These are phyloP conservation scores for Xenus cinereus DNA, from an alignment of 2,113 vertebrate genomes.

Conservation along the genomic window DNA sequence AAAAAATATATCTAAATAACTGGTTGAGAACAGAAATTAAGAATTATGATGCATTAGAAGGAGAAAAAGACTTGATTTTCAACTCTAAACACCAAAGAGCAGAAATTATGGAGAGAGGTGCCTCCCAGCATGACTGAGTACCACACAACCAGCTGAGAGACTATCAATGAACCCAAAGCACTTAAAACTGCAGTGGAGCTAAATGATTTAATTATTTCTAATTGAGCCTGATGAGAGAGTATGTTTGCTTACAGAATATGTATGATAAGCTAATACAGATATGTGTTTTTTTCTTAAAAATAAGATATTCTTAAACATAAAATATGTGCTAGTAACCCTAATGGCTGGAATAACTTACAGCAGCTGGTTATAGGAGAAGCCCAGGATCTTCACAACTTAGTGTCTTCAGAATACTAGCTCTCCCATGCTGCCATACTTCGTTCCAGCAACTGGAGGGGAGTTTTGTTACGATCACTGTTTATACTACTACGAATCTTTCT, in stretches of 20 bases:
- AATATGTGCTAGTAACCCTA: neutral
- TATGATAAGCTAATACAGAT: neutral
- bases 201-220: neutral
- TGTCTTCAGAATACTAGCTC: neutral
- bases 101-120: accelerated
- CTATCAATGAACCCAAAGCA: neutral
- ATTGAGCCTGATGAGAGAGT: neutral
- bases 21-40: neutral
- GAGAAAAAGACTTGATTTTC: neutral
- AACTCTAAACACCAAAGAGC: neutral
- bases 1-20: neutral
- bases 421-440: neutral
- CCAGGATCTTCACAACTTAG: neutral
- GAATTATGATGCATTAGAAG: neutral
- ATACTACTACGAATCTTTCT: neutral
- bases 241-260: neutral
- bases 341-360: neutral
- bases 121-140: accelerated
- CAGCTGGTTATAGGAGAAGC: neutral
- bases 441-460: neutral
- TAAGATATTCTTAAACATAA: neutral
- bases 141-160: neutral
- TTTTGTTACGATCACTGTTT: neutral
- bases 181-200: neutral
- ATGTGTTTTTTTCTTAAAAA: neutral